phyloP scores from a whole-genome alignment of 1,140 invertebrate genomes.

The Nomia melanderi region DNA sequence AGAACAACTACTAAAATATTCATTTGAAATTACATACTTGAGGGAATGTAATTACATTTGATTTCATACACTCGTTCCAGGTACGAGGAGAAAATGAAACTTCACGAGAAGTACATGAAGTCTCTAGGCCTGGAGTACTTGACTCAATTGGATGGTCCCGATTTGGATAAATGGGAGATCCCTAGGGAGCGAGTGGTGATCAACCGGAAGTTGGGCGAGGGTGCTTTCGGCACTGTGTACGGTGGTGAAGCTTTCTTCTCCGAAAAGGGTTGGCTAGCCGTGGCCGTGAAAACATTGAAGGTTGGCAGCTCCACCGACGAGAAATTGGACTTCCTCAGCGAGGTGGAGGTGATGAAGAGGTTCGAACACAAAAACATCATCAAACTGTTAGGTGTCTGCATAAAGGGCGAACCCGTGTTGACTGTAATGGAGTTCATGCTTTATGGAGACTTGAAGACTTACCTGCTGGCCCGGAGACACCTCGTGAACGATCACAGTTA shows the following conservation, averaged over 20 bases:
- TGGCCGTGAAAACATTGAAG: slow-evolving; percentile 96
- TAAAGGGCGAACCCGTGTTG: slow-evolving; percentile 91
- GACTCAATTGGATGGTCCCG: slow-evolving; percentile 78
- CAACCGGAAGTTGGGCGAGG: slow-evolving; percentile 93
- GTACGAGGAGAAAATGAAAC: slow-evolving; percentile 87
- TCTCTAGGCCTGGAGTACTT: slow-evolving; percentile 87
- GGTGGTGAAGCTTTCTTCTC: slow-evolving; percentile 90
- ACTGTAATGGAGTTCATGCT: slow-evolving; percentile 97
- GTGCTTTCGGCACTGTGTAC: slow-evolving; percentile 94
- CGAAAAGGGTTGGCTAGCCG: slow-evolving; percentile 89
- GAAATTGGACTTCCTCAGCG: slow-evolving; percentile 95
- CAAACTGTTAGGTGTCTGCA: slow-evolving; percentile 92
- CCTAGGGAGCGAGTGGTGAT: slow-evolving; percentile 91
- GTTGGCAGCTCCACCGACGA: slow-evolving; percentile 90
- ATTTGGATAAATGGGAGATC: slow-evolving; percentile 93
- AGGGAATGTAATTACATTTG: too few relatives aligned
- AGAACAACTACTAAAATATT: too few relatives aligned
- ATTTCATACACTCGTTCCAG: slow-evolving; percentile 69
- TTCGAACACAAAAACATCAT: slow-evolving; percentile 96
- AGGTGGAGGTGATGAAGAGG: slow-evolving; percentile 95
- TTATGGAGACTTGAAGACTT: slow-evolving; percentile 95
- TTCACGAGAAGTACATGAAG: slow-evolving; percentile 87
- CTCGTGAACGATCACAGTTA: slow-evolving; percentile 86
- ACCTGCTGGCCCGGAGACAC: slow-evolving; percentile 90
- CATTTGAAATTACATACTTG: too few relatives aligned